Base-by-base conservation (phyloP, 37 sponge, comb jelly and placozoan genomes). In the Spongilla lacustris region DNA sequence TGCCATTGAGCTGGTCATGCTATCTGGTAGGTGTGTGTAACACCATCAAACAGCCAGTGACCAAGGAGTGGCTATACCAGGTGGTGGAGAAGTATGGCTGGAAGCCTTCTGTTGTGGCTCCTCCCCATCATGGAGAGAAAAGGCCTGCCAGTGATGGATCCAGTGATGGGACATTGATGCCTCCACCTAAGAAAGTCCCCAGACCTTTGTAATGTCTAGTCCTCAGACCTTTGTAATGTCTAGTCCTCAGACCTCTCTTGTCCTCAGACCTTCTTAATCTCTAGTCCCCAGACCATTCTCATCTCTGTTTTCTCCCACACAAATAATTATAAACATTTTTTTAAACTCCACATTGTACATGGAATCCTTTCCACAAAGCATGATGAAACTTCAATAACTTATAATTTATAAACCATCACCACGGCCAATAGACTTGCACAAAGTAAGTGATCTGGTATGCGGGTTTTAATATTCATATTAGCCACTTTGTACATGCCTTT, bases 21-120 rank as follows among this genome's bases (percentile, higher is more conserved):
- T 58, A 71, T 31, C 50, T 5, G 66, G 37, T 46, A 94, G 95
- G 87, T 92, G 96, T 96, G 50, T 85, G 92, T 86, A 81, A 85
- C 34, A 85, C 87, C 37, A 94, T 96, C 48, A 68, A 10, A 8
- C 77, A 89, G 37, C 95, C 97, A 31, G 92, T 96, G 37, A 96
- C 95, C 36, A 85, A 83, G 46, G 89, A 94, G 29, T 79, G 73
- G 85, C 81, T 96, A 28, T 78, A 92, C 30, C 67, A 89, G 3
- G 71, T 91, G 24, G 27, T 91, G 27, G 90, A 91, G 77, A 85
- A 69, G 31, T 69, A 84, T 33, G 76, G 88, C 6, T 84, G 84
- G 84, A 74, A 36, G 34, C 87, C 79, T 25, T 0, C 35, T 25
- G 75, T 49, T 1, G 22, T 48, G 8, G 66, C 73, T 17, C 23